Evolutionary conservation across 2,797 vertebrate genomes (phyloP).

Genomic region (Oreochromis grahami): DNA sequence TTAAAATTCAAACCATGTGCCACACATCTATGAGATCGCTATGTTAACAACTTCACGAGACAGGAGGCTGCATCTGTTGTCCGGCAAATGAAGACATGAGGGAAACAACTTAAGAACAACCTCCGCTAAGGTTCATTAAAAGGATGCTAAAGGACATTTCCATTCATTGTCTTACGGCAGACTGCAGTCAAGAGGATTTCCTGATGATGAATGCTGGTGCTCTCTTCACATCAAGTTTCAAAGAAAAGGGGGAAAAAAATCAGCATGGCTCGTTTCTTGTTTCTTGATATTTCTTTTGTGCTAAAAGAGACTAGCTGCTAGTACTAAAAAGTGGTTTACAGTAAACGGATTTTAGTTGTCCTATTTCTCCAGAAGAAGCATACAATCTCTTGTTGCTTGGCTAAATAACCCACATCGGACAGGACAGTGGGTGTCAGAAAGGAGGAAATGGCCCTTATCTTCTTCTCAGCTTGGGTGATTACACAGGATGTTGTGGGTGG

Average conservation of each 20-base stretch:
- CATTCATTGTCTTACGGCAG: constrained; percentile 62
- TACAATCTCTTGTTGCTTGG: neutral
- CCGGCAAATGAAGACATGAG: neutral
- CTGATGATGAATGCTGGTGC: constrained; percentile 43
- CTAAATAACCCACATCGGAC: constrained; percentile 20
- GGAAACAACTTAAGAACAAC: constrained; percentile 1
- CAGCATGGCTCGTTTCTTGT: neutral
- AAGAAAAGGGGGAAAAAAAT: neutral
- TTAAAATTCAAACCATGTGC: constrained; percentile 1
- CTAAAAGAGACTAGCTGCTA: neutral
- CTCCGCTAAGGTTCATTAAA: constrained; percentile 8
- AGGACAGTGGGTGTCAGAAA: constrained; percentile 44
- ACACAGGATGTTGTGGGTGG: constrained; percentile 54
- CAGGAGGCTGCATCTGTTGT: neutral
- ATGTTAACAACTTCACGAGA: neutral
- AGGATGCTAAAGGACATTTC: constrained; percentile 64
- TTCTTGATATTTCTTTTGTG: neutral
- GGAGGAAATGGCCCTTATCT: constrained; percentile 56
- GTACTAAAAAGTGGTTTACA: neutral
- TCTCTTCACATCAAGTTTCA: constrained; percentile 5
- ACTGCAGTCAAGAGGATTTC: constrained; percentile 66
- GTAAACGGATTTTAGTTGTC: neutral
- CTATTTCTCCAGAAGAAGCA: neutral
- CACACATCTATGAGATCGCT: neutral
- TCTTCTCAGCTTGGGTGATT: constrained; percentile 53